Base-by-base conservation (phyloP, 2,797 vertebrate genomes). In the Rhynchotus rufescens region DNA sequence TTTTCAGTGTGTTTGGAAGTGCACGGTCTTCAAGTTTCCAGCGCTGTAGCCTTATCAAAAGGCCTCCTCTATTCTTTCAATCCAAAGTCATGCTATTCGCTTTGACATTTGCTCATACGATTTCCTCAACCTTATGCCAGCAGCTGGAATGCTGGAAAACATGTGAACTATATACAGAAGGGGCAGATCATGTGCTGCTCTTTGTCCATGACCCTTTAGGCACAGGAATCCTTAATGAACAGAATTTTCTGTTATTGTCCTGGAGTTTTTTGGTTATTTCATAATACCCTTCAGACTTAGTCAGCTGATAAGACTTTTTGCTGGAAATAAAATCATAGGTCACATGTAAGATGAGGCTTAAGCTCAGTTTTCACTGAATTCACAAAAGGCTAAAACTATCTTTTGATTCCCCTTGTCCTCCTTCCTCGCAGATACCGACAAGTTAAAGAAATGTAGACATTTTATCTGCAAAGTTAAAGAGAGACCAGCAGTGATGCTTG, bases 351-450 rank as follows among this genome's bases (percentile, higher is more conserved):
- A 26, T 68, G 15, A 34, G 17, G 49, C 22, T 49, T 44, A 60
- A 61, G 17, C 72, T 81, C 54, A 4, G 45, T 49, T 78, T 75
- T 57, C 84, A 22, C 44, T 67, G 28, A 30, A 22, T 81, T 49
- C 59, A 15, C n/a, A n/a, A n/a, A n/a, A n/a, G n/a, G 61, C 1
- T 56, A 40, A 25, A 84, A 71, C 23, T 36, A 38, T 4, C 0
- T 73, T 21, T 54, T 88, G 25, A 62, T 72, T 93, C n/a, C 49
- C 82, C 52, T 71, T 92, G 30, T 68, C 23, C 25, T 93, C 20
- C 23, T 86, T 36, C 38, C 34, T 82, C 19, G 34, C 49, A 61
- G 79, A 71, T 4, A 84, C 30, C 10, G 25, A 52, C 8, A 28
- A 28, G 32, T 86, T 30, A 38, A 38, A 79, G 86, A 81, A 64